Base-by-base conservation (phyloP, 2,113 vertebrate genomes). In the Peromyscus californicus region DNA sequence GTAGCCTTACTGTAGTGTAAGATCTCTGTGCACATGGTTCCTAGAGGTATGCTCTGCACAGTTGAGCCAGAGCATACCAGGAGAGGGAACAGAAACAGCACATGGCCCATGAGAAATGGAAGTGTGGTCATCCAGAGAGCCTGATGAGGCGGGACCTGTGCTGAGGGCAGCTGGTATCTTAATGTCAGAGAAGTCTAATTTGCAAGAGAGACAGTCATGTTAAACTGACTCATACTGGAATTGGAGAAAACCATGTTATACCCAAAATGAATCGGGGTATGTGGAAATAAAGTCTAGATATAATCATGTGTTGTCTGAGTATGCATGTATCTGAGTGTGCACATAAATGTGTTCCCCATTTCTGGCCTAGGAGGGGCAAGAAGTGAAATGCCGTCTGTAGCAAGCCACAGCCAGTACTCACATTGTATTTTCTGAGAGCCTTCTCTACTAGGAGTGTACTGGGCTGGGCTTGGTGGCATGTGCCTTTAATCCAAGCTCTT, bases 61-160 rank as follows among this genome's bases (percentile, higher is more conserved):
- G 80, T 11, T 39, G 69, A 61, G 33, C 13, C 39, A 45, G 7
- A 51, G 76, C 51, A 51, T 36, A 31, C 3, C 39, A 61, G n/a
- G 7, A 33, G n/a, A 74, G 17, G 17, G 19, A 8, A 31, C 24
- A 70, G 17, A 15, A 57, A 70, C 17, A 61, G 67, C n/a, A 13
- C 67, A 39, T 80, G 45, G 13, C 36, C 45, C 3, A 10, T 0
- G 2, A 22, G 10, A 45, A 76, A 19, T 17, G 0, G 29, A 82
- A 59, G 12, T 5, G 22, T 59, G 9, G 54, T n/a, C 0, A 1
- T 21, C 63, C 63, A 31, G 39, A 16, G 8, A 19, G 39, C 1
- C 4, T 16, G 13, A n/a, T 4, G 61, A 29, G 9, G 9, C 0
- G 26, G 3, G 4, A 31, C 29, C 54, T 65, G 5, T 19, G 36